Evolutionary conservation across 2,797 vertebrate species (phyloP).

Genomic region (Pseudopleuronectes americanus): DNA sequence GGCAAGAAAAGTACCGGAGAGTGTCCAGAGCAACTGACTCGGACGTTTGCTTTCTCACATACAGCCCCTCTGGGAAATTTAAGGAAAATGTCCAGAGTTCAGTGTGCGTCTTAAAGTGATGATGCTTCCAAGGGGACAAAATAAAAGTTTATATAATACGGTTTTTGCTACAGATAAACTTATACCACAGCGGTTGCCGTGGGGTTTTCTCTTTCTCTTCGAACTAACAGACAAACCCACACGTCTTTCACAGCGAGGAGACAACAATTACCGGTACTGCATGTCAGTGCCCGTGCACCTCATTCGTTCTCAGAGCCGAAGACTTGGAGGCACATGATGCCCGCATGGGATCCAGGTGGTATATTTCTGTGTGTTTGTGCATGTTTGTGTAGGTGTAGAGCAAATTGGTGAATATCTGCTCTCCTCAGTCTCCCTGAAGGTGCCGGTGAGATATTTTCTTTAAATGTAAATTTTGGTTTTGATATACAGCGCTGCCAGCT

Average conservation of each 20-base stretch:
- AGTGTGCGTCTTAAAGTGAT: neutral
- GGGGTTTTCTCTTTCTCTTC: constrained; percentile 20
- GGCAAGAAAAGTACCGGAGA: too few relatives aligned
- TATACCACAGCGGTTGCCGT: constrained; percentile 13
- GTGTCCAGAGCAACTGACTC: too few relatives aligned
- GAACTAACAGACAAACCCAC: constrained; percentile 31
- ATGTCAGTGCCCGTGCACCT: constrained; percentile 7
- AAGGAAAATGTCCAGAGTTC: neutral
- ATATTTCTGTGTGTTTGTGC: neutral
- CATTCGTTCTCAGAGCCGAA: constrained; percentile 8
- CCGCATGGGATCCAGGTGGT: constrained; percentile 13
- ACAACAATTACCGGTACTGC: constrained; percentile 29
- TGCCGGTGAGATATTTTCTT: neutral
- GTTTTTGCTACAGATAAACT: constrained; percentile 27
- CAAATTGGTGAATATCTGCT: constrained; percentile 20
- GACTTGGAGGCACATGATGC: constrained; percentile 2
- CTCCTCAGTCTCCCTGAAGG: constrained; percentile 4
- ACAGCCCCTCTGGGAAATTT: too few relatives aligned
- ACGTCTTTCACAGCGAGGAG: constrained; percentile 8
- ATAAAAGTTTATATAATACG: neutral
- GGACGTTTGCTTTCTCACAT: too few relatives aligned
- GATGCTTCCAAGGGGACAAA: constrained; percentile 15
- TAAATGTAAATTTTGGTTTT: neutral
- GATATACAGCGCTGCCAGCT: neutral
- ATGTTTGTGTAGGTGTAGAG: neutral